Evolutionary conservation across 2,113 vertebrate genomes (phyloP).

Genomic region (Semnopithecus entellus): DNA sequence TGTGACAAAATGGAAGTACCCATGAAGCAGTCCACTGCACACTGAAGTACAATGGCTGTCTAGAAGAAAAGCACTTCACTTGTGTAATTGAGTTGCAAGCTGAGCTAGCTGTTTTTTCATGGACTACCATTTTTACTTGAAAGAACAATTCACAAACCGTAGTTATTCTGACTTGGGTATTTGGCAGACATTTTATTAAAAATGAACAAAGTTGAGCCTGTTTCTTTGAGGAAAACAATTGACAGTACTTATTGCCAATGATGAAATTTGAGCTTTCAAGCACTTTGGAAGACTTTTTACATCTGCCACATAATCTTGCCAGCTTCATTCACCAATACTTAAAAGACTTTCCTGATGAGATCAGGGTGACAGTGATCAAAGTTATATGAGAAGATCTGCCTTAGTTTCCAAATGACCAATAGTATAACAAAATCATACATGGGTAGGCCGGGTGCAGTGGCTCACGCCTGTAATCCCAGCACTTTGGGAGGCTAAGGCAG

Average conservation of each 20-base stretch:
- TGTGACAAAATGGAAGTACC: not conserved
- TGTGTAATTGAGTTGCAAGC: not conserved
- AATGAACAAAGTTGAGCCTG: slow-evolving; percentile 35
- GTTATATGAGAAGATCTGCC: not conserved
- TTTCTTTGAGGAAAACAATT: slow-evolving; percentile 51
- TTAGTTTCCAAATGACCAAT: not conserved
- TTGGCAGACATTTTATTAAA: slow-evolving; percentile 25
- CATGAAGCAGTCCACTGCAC: not conserved
- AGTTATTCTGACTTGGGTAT: not conserved
- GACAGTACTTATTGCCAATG: not conserved
- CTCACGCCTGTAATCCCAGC: no score
- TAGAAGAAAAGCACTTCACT: not conserved
- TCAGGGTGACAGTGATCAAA: not conserved
- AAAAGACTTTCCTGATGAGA: not conserved
- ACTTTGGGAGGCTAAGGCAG: no score
- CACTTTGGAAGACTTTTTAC: slow-evolving; percentile 31
- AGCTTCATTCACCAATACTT: not conserved
- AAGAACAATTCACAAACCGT: not conserved
- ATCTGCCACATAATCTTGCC: not conserved
- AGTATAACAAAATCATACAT: not conserved
- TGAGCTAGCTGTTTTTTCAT: not conserved
- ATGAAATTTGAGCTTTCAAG: not conserved
- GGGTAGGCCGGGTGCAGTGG: not conserved
- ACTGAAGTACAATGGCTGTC: not conserved
- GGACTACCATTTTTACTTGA: not conserved